Base-by-base conservation (phyloP, 1,140 invertebrate genomes). In the Drosophila pachea region DNA sequence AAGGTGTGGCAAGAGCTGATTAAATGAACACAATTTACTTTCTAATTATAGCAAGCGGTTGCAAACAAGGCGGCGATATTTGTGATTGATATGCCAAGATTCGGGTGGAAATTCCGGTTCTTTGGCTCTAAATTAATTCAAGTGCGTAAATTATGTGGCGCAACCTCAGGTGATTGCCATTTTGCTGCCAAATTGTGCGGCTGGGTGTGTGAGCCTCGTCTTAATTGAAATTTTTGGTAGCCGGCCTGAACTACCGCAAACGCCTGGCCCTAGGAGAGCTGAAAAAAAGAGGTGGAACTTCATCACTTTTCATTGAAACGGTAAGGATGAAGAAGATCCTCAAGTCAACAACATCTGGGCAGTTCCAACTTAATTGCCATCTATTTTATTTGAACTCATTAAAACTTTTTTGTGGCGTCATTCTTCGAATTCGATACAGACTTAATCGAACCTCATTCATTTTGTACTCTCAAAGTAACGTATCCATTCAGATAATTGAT, bases 11-110 rank as follows among this genome's bases (percentile, higher is more conserved):
- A 32, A 60, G 62, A 55, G 48, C 54, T 76, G 86, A 76, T 86
- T 84, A 86, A 84, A 84, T 84, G 76, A 55, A 47, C 66, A 54
- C 79, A 54, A 84, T 84, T 86, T 84, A 86, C 70, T 68, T 84
- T 86, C 64, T 74, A 86, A 84, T 84, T 74, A 78, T 76, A 68
- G 78, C 50, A 62, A 63, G 45, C 62, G 65, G 55, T 45, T 65
- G 47, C 56, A 60, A 70, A 60, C 60, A 74, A 61, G 64, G 69
- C 74, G 38, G 60, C 55, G 65, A 83, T 76, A 86, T 86, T 76
- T 84, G 61, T 81, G 76, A 84, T 84, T 86, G 81, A 84, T 86
- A 84, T 76, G 73, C 52, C 36, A 65, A 62, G 56, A 58, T 67
- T 65, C 59, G 63, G 68, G 52, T 49, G 66, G 43, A 66, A 74